Evolutionary conservation across 2,113 vertebrate species (phyloP).

Genomic region (Numida meleagris): DNA sequence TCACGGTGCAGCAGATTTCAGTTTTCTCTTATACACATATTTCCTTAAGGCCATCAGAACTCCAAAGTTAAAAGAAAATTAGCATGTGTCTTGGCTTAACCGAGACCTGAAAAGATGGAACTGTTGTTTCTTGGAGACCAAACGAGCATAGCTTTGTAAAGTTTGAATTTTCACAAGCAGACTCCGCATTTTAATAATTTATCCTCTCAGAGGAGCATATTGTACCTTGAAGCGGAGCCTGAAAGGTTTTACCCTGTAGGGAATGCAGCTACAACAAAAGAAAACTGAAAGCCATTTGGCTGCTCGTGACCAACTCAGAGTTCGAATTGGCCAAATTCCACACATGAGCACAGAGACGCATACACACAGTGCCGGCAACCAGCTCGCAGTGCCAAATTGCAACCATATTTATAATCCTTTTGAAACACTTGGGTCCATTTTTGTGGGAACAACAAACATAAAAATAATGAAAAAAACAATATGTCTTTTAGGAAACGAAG

Average conservation of each 20-base stretch:
- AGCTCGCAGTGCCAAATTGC: conserved; percentile 63
- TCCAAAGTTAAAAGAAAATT: conserved; percentile 23
- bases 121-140: conserved; percentile 37
- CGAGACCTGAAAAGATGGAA: conserved; percentile 12
- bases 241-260: conserved; percentile 55
- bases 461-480: conserved; percentile 57
- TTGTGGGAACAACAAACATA: conserved; percentile 67
- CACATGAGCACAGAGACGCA: not conserved
- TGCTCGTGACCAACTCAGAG: conserved; percentile 29
- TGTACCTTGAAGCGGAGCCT: conserved; percentile 58
- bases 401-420: conserved; percentile 81
- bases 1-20: not conserved
- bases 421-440: conserved; percentile 62
- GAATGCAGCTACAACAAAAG: conserved; percentile 73
- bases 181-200: conserved; percentile 69
- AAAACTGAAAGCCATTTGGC: conserved; percentile 67
- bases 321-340: conserved; percentile 67
- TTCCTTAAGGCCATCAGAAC: conserved; percentile 38
- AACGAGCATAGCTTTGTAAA: conserved; percentile 23
- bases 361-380: not conserved
- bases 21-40: conserved; percentile 31
- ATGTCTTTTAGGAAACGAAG: conserved; percentile 18
- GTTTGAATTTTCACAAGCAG: conserved; percentile 50
- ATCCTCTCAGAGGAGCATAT: conserved; percentile 61
- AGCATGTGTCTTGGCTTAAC: conserved; percentile 62